These are phyloP conservation scores for Cheilosia soror DNA, from an alignment of 2,888 invertebrate species.

Conservation along the genomic window DNA sequence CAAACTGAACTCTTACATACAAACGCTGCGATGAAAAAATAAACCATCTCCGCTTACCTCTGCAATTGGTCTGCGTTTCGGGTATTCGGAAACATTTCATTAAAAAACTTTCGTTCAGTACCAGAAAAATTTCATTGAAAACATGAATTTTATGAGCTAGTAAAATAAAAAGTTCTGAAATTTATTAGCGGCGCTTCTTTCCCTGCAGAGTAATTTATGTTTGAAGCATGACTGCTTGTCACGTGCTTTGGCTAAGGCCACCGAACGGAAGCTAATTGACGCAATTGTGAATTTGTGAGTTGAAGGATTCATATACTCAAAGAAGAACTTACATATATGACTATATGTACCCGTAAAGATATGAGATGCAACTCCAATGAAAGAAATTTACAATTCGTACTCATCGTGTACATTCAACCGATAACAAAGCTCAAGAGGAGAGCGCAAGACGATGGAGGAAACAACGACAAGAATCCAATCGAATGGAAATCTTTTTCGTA, in stretches of 20 bases:
- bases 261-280: slow-evolving; percentile 60
- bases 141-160: slow-evolving; percentile 55
- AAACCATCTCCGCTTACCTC: slow-evolving; percentile 47
- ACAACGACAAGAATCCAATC: slow-evolving; percentile 52
- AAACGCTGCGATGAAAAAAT: background rate
- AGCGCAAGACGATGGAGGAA: slow-evolving; percentile 26
- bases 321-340: background rate
- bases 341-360: background rate
- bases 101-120: slow-evolving; percentile 65
- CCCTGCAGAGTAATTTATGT: slow-evolving; percentile 48
- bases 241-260: slow-evolving; percentile 28
- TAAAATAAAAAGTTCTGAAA: slow-evolving; percentile 45
- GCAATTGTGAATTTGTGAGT: slow-evolving; percentile 61
- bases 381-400: slow-evolving; percentile 39
- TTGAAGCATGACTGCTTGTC: slow-evolving; percentile 56
- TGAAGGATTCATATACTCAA: slow-evolving; percentile 27
- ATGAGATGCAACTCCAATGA: slow-evolving; percentile 41
- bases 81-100: slow-evolving; percentile 57
- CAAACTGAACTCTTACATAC: slow-evolving; percentile 33
- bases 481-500: slow-evolving; percentile 59
- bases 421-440: slow-evolving; percentile 51
- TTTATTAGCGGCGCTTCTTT: slow-evolving; percentile 46
- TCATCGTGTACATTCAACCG: slow-evolving; percentile 54
- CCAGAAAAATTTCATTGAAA: slow-evolving; percentile 53
- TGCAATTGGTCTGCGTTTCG: slow-evolving; percentile 54